Conservation (phyloP, 2,113 vertebrate genomes). For the Sebastes fasciatus region DNA sequence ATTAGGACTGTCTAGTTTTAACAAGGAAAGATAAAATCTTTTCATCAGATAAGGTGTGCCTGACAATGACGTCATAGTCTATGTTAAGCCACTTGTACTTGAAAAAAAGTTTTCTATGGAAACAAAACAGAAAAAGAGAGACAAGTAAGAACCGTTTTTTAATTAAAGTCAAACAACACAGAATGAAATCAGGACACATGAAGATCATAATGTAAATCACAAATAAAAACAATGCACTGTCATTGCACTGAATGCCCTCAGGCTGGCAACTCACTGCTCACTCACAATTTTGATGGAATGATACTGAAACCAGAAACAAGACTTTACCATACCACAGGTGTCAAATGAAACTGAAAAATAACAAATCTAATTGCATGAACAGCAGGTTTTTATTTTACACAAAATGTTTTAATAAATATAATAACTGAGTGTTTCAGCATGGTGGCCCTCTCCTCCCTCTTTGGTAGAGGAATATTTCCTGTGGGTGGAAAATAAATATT, state of each 20-base stretch:
- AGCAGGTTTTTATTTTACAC: neutral
- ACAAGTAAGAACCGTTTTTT: too few species aligned
- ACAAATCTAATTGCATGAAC: neutral
- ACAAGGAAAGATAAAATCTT: neutral
- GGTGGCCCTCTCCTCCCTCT: neutral
- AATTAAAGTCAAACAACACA: too few species aligned
- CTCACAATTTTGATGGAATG: neutral
- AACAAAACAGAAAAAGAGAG: too few species aligned
- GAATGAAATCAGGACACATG: too few species aligned
- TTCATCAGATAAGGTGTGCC: too few species aligned
- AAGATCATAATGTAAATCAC: too few species aligned
- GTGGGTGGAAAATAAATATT: slow-evolving; percentile 29
- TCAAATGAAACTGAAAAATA: slow-evolving; percentile 24
- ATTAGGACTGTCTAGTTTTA: neutral
- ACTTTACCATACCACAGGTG: neutral
- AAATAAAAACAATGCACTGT: too few species aligned
- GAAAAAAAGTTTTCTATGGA: too few species aligned
- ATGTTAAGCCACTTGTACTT: too few species aligned
- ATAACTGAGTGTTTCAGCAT: slow-evolving; percentile 23
- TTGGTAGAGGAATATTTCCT: slow-evolving; percentile 93
- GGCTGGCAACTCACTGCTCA: neutral
- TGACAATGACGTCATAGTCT: too few species aligned
- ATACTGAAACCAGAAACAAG: slow-evolving; percentile 37
- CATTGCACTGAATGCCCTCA: neutral
- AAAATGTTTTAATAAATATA: slow-evolving; percentile 16